Evolutionary conservation across 2,113 vertebrate species (phyloP).

Genomic region (Pithys albifrons): DNA sequence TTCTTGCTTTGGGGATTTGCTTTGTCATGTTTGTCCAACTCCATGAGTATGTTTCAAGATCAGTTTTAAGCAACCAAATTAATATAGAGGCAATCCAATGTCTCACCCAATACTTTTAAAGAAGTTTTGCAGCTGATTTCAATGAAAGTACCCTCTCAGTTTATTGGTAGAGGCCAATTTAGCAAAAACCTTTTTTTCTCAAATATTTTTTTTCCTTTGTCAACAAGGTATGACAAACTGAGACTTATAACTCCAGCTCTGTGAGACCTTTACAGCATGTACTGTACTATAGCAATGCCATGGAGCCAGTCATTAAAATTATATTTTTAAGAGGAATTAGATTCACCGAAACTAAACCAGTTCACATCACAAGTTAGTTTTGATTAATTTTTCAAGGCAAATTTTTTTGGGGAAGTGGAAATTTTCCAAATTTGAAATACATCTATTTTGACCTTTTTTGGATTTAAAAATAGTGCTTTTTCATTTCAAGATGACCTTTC

Average conservation of each 20-base stretch:
- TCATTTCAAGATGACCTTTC: constrained; percentile 34
- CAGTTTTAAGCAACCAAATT: not conserved
- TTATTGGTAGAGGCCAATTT: not conserved
- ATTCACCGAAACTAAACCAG: not conserved
- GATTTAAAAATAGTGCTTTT: not conserved
- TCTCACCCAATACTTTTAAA: not conserved
- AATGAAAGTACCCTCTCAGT: not conserved
- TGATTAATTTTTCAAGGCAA: not conserved
- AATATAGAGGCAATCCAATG: not conserved
- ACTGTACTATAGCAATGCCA: not conserved
- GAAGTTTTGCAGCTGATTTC: not conserved
- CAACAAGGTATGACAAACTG: not conserved
- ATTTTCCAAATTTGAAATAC: not conserved
- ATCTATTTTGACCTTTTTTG: constrained; percentile 13
- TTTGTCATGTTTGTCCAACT: not conserved
- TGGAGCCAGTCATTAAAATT: not conserved
- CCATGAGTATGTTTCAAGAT: not conserved
- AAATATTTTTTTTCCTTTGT: not conserved
- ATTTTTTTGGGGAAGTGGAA: not conserved
- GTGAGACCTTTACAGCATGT: not conserved
- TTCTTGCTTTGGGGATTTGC: not conserved
- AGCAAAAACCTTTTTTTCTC: not conserved
- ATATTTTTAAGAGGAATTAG: not conserved
- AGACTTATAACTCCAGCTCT: not conserved
- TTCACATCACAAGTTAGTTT: not conserved